These are phyloP conservation scores for Chironomus riparius DNA, from an alignment of 2,888 invertebrate species.

Conservation along the genomic window DNA sequence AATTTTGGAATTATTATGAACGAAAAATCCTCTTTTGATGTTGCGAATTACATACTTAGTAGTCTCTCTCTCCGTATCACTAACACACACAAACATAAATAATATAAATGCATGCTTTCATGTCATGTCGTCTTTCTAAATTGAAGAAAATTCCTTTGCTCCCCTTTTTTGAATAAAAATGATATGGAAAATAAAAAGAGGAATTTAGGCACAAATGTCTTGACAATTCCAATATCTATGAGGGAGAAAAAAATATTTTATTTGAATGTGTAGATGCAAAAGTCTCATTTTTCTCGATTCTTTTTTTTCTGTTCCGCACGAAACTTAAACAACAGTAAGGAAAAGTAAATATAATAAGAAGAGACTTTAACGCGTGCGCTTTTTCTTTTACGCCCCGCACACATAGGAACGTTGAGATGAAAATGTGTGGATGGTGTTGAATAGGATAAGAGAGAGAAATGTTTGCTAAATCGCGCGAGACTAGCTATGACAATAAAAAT, in stretches of 20 bases:
- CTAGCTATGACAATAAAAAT: conserved; percentile 14
- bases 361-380: conserved; percentile 25
- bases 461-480: neutral
- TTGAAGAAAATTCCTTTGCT: no score
- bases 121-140: no score
- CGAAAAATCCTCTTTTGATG: conserved; percentile 16
- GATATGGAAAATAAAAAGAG: neutral
- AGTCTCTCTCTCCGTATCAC: neutral
- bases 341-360: neutral
- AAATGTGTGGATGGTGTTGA: neutral
- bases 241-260: neutral
- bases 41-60: conserved; percentile 11
- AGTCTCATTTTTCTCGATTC: conserved; percentile 8
- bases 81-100: neutral
- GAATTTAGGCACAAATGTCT: no score
- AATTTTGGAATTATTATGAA: neutral
- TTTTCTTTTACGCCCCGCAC: conserved; percentile 28
- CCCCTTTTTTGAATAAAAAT: no score
- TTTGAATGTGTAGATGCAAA: neutral
- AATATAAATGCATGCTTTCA: neutral
- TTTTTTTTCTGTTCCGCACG: neutral
- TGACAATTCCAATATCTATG: no score
- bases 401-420: neutral
- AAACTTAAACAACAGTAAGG: neutral
- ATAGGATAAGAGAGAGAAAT: neutral